phyloP scores from a whole-genome alignment of 2,113 vertebrate species.

The Cinclus cinclus region DNA sequence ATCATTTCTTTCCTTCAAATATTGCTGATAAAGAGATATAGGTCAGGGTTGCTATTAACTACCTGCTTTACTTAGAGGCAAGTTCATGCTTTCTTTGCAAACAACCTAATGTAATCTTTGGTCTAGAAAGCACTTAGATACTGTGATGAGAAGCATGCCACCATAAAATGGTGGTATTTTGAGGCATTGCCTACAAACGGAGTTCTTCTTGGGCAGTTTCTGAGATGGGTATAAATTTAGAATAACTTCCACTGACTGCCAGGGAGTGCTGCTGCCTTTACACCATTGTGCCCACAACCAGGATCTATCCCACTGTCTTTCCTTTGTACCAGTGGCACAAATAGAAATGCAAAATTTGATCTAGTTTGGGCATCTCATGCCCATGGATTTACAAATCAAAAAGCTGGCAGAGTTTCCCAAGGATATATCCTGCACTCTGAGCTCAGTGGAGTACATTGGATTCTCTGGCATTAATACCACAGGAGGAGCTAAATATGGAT shows the following conservation, averaged over 20 bases:
- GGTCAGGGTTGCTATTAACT: slow-evolving; percentile 18
- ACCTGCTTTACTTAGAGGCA: background rate
- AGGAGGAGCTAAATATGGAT: slow-evolving; percentile 52
- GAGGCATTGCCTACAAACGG: background rate
- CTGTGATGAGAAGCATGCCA: background rate
- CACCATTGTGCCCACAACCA: background rate
- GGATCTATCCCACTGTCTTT: background rate
- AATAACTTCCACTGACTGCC: background rate
- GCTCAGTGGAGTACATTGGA: slow-evolving; percentile 11
- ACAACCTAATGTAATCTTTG: slow-evolving; percentile 14
- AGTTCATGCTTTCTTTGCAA: slow-evolving; percentile 17
- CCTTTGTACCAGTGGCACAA: slow-evolving; percentile 13
- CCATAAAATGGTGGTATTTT: background rate
- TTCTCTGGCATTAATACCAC: slow-evolving; percentile 44
- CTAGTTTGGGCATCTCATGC: background rate
- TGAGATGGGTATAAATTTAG: background rate
- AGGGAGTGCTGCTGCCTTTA: background rate
- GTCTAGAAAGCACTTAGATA: background rate
- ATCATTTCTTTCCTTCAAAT: background rate
- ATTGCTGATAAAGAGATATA: background rate
- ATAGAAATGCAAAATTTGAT: slow-evolving; percentile 40
- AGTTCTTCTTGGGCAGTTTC: background rate
- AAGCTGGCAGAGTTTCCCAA: slow-evolving; percentile 17
- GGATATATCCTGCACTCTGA: slow-evolving; percentile 12
- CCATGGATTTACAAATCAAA: slow-evolving; percentile 45